Evolutionary conservation across 1,140 invertebrate species (phyloP), one percentile per base, ranked within the genome.

Genomic region (Temnothorax curvispinosus): DNA sequence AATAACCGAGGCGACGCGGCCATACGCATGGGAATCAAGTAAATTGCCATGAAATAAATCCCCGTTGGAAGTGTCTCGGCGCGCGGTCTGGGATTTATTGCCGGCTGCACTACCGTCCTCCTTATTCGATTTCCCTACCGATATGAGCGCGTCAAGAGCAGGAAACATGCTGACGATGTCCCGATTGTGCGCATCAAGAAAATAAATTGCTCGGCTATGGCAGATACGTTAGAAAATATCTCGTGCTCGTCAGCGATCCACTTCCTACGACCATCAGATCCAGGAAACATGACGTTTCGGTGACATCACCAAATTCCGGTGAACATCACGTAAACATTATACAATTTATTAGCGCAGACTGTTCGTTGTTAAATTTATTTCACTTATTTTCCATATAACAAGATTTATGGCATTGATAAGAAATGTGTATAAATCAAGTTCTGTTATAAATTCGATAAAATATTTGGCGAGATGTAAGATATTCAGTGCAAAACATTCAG

Each of bases 1-100:
- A 18, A 64, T 72, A 52, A 74, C 50, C 54, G 38, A 0, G 18
- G 11, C 4, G 54, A 69, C 44, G 62, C 44, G 38, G 18, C 52
- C 67, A 18, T 72, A 86, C 87, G 64, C 56, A 78, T 54, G 65
- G 64, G 41, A 86, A 87, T 86, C 56, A 86, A 78, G 64, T 88
- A 80, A 88, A 88, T 88, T 87, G 81, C 74, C 87, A 47, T 80
- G 84, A 87, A 87, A 88, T 87, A 88, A 80, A 88, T 88, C 84
- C 32, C 44, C 54, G 47, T 27, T 86, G 50, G 38, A 32, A 80
- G 74, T 87, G 65, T 64, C 47, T 32, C 50, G 56, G 1, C 9
- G 13, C 41, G 82, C 21, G 27, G 27, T 62, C 69, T 56, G 21
- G 56, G 65, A 88, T 88, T 86, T 87, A 88, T 72, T 27, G 65